Conservation (phyloP, 2,113 vertebrate species). For the Clupea harengus region DNA sequence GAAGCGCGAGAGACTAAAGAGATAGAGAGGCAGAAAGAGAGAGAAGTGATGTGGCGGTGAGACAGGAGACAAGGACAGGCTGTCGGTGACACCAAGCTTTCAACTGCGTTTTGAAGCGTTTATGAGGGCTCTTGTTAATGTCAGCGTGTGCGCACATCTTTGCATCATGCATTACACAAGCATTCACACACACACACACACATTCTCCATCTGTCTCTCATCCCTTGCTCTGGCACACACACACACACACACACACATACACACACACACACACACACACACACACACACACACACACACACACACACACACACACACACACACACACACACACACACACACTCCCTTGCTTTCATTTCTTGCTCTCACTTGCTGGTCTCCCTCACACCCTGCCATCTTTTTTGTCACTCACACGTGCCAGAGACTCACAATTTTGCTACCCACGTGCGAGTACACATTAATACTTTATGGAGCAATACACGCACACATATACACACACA, state of each 20-base stretch:
- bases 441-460: background rate
- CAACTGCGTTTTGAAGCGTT: slow-evolving; percentile 31
- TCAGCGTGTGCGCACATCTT: slow-evolving; percentile 20
- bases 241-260: slow-evolving; percentile 17
- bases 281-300: slow-evolving; percentile 28
- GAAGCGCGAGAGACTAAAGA: slow-evolving; percentile 18
- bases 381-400: background rate
- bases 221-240: background rate
- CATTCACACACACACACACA: slow-evolving; percentile 19
- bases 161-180: slow-evolving; percentile 41
- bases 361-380: slow-evolving; percentile 18
- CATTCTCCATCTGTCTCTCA: slow-evolving; percentile 38
- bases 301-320: slow-evolving; percentile 7
- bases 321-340: slow-evolving; percentile 13
- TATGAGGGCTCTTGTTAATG: slow-evolving; percentile 9
- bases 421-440: background rate
- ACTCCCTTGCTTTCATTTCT: background rate
- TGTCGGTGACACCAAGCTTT: slow-evolving; percentile 41
- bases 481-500: slow-evolving; percentile 12
- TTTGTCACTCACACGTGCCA: background rate
- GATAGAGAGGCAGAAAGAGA: slow-evolving; percentile 32
- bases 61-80: slow-evolving; percentile 25
- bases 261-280: slow-evolving; percentile 26
- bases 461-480: background rate
- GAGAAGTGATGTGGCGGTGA: slow-evolving; percentile 43